These are phyloP conservation scores for Cassiopea andromeda DNA, from an alignment of 30 jellyfish, hydroid and myxozoan species.

Conservation along the genomic window DNA sequence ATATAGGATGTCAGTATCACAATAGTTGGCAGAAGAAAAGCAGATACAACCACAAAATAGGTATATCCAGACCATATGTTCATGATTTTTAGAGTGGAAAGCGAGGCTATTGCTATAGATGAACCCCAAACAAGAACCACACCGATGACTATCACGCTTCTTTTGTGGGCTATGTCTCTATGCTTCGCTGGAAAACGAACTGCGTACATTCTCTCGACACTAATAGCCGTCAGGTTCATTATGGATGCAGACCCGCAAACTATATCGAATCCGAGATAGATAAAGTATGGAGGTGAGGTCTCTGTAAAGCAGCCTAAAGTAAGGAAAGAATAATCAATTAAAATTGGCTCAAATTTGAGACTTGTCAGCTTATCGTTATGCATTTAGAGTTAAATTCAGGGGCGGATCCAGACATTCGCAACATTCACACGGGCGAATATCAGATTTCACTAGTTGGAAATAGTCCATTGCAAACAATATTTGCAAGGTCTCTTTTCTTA, in stretches of 20 bases:
- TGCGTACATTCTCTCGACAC: conserved; percentile 78
- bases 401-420: too few relatives aligned
- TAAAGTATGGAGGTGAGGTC: conserved; percentile 35
- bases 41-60: conserved; percentile 64
- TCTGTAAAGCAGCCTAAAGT: conserved; percentile 35
- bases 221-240: conserved; percentile 61
- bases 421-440: too few relatives aligned
- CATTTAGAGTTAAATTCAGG: too few relatives aligned
- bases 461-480: too few relatives aligned
- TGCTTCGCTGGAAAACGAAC: conserved; percentile 79
- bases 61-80: conserved; percentile 70
- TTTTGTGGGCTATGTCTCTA: conserved; percentile 68
- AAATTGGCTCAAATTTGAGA: too few relatives aligned
- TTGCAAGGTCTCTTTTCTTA: too few relatives aligned
- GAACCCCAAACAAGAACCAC: conserved; percentile 62
- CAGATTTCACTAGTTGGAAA: too few relatives aligned
- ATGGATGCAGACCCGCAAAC: conserved; percentile 84
- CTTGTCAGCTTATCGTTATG: too few relatives aligned
- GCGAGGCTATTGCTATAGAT: conserved; percentile 61
- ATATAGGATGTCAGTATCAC: conserved; percentile 65
- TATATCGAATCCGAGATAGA: conserved; percentile 73
- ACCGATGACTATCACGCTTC: conserved; percentile 57
- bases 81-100: conserved; percentile 48
- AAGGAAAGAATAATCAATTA: too few relatives aligned
- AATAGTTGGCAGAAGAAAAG: conserved; percentile 67